Evolutionary conservation across 2,797 vertebrate genomes (phyloP).

Genomic region (Rhinoraja longicauda): DNA sequence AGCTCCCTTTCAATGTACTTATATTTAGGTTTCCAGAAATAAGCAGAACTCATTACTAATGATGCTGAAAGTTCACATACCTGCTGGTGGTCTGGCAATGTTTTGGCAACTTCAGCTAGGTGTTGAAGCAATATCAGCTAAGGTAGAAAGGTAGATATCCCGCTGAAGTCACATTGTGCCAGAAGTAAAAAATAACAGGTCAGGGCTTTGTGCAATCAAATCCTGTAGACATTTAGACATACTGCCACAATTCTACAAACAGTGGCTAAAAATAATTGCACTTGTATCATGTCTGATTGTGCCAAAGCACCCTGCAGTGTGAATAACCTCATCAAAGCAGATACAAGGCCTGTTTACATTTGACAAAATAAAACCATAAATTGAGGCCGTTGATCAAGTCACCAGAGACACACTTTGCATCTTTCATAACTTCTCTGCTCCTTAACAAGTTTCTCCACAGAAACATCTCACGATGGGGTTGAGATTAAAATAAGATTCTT

Average conservation of each 20-base stretch:
- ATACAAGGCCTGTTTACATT: neutral
- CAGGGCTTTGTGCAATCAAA: neutral
- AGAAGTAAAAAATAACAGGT: neutral
- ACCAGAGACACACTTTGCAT: neutral
- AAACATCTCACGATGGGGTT: neutral
- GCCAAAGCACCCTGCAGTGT: neutral
- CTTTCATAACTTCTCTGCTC: neutral
- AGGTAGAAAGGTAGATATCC: neutral
- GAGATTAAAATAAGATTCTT: constrained; percentile 16
- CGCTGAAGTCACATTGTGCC: neutral
- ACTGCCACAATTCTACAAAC: neutral
- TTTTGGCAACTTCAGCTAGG: neutral
- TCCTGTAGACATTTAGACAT: neutral
- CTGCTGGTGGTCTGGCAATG: neutral
- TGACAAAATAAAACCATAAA: constrained; percentile 5
- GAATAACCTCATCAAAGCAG: neutral
- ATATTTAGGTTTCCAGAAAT: neutral
- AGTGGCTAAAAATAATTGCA: neutral
- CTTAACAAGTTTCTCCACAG: neutral
- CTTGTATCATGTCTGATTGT: too few relatives aligned
- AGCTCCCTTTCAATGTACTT: neutral
- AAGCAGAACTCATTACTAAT: neutral
- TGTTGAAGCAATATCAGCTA: neutral
- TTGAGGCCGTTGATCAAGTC: neutral
- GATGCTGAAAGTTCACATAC: neutral